These are phyloP conservation scores for Muscina levida DNA, from an alignment of 2,888 invertebrate species.

Conservation along the genomic window DNA sequence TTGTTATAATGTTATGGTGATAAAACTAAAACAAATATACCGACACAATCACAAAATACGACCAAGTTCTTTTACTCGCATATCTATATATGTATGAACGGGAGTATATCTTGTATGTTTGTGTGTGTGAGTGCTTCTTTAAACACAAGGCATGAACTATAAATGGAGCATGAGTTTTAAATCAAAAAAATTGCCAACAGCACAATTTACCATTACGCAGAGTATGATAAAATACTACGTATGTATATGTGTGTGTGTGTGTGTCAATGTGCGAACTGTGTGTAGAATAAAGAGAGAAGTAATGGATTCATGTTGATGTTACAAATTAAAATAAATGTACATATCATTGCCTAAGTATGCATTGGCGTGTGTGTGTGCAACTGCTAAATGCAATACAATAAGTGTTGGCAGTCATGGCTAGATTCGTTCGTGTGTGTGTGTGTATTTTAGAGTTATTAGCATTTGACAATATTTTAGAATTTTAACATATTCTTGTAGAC, in stretches of 20 bases:
- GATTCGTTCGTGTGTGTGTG: slow-evolving; percentile 11
- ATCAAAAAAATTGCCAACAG: slow-evolving; percentile 59
- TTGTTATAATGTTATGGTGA: slow-evolving; percentile 52
- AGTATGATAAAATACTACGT: slow-evolving; percentile 39
- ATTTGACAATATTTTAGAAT: slow-evolving; percentile 55
- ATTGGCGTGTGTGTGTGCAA: slow-evolving; percentile 2
- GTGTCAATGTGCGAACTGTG: too few relatives aligned
- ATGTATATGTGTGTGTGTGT: slow-evolving; percentile 2
- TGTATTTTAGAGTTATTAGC: slow-evolving; percentile 48
- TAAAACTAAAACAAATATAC: slow-evolving; percentile 48
- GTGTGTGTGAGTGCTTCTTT: slow-evolving; percentile 11
- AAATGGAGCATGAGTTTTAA: slow-evolving; percentile 61
- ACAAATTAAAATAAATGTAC: slow-evolving; percentile 62
- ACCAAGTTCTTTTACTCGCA: background rate
- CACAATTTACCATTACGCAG: slow-evolving; percentile 56
- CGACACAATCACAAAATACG: background rate
- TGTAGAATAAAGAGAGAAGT: slow-evolving; percentile 51
- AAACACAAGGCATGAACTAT: slow-evolving; percentile 42
- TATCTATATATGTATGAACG: background rate
- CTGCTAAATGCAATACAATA: too few relatives aligned
- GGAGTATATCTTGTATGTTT: slow-evolving; percentile 7
- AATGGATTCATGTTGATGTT: slow-evolving; percentile 62
- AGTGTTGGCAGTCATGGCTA: too few relatives aligned
- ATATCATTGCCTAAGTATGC: slow-evolving; percentile 21
- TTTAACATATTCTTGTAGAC: slow-evolving; percentile 44